Conservation (phyloP, 1,140 invertebrate species). For the Metopolophium dirhodum region DNA sequence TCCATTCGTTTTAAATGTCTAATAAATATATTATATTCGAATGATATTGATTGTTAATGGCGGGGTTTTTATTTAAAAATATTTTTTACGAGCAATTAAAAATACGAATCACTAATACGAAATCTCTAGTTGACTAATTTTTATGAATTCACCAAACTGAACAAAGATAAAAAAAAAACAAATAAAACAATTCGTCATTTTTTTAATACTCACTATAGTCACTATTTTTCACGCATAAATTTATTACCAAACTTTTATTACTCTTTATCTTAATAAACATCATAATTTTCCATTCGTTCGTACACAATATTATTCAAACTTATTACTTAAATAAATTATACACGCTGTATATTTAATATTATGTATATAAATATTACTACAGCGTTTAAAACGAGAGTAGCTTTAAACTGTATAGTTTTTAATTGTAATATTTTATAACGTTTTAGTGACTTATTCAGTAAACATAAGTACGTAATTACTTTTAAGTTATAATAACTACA, state of each 20-base stretch:
- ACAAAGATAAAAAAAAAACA: not conserved
- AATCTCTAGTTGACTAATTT: not conserved
- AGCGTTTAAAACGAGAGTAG: not conserved
- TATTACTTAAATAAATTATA: constrained; percentile 13
- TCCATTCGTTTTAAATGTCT: not conserved
- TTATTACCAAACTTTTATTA: not conserved
- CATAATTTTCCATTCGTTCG: constrained; percentile 15
- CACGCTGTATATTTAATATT: not conserved
- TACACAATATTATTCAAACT: constrained; percentile 1
- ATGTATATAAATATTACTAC: not conserved
- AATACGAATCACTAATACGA: not conserved
- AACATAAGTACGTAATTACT: constrained; percentile 3
- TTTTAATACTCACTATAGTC: not conserved
- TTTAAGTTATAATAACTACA: not conserved
- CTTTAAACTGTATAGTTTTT: not conserved
- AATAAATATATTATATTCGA: not conserved
- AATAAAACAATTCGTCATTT: not conserved
- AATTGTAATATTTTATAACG: not conserved
- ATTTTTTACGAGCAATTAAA: not conserved
- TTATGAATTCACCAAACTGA: not conserved
- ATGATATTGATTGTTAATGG: not conserved
- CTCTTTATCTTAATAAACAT: not conserved
- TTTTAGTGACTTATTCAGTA: not conserved
- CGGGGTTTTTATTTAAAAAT: not conserved
- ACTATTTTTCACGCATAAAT: constrained; percentile 9